These are phyloP conservation scores for Alces alces DNA, from an alignment of 2,113 vertebrate genomes.

Conservation along the genomic window DNA sequence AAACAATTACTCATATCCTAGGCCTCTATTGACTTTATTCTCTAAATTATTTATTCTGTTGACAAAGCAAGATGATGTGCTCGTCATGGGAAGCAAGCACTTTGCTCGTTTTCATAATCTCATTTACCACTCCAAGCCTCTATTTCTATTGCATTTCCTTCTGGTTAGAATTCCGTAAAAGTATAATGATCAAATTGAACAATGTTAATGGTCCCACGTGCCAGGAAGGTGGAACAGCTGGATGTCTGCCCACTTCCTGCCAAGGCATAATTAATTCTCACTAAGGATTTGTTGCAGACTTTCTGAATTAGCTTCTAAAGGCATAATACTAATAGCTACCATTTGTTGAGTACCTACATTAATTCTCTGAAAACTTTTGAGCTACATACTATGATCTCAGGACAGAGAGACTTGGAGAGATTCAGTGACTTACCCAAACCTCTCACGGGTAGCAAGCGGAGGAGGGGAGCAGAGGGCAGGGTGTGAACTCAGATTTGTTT, in stretches of 20 bases:
- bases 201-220: conserved; percentile 15
- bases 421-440: background rate
- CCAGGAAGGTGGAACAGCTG: conserved; percentile 17
- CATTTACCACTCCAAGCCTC: background rate
- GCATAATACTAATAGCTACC: conserved; percentile 23
- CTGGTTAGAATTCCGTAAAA: background rate
- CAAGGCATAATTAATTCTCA: background rate
- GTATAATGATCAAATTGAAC: conserved; percentile 27
- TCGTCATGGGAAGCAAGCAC: background rate
- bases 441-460: background rate
- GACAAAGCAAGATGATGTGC: background rate
- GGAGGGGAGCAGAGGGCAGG: background rate
- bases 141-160: conserved; percentile 5
- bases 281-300: conserved; percentile 49
- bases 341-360: background rate
- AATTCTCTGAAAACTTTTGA: conserved; percentile 20
- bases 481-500: background rate
- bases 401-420: background rate
- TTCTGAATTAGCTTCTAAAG: conserved; percentile 44
- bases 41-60: conserved; percentile 15
- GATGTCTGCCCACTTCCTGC: conserved; percentile 47
- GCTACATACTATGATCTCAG: background rate
- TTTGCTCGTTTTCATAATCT: background rate
- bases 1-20: background rate
- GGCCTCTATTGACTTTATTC: background rate